Conservation (phyloP, 1,140 invertebrate genomes). For the Leptopilina clavipes region DNA sequence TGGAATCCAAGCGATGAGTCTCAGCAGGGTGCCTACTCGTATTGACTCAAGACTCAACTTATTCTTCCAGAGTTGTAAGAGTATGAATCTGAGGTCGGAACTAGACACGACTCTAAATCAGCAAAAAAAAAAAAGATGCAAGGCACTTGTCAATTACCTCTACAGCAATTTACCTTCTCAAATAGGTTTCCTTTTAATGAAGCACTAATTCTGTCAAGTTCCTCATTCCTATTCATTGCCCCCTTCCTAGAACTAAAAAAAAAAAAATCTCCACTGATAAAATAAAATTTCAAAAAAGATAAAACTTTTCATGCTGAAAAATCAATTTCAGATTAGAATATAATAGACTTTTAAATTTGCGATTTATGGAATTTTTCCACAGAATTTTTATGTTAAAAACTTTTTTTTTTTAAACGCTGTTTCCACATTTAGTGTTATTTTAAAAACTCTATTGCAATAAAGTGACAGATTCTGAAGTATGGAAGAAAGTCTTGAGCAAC, state of each 20-base stretch:
- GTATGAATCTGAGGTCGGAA: slow-evolving; percentile 1
- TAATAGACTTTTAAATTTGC: too few species aligned
- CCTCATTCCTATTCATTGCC: background rate
- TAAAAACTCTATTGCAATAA: too few species aligned
- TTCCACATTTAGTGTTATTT: too few species aligned
- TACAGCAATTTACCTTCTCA: background rate
- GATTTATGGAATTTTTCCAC: too few species aligned
- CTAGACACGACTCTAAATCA: slow-evolving; percentile 15
- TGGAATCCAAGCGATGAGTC: slow-evolving; percentile 52
- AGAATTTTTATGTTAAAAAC: too few species aligned
- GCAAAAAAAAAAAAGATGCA: background rate
- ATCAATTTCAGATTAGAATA: too few species aligned
- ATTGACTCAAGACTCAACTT: slow-evolving; percentile 20
- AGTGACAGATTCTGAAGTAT: too few species aligned
- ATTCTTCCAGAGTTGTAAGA: slow-evolving; percentile 17
- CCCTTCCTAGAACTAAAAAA: background rate
- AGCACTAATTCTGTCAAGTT: background rate
- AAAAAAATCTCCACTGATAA: too few species aligned
- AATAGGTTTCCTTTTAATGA: slow-evolving; percentile 14
- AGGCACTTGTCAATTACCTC: slow-evolving; percentile 5
- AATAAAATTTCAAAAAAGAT: too few species aligned
- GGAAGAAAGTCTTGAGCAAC: too few species aligned
- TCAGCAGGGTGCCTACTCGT: slow-evolving; percentile 49
- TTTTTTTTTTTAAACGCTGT: too few species aligned
- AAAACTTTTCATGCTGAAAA: too few species aligned